Conservation (phyloP, 2,888 invertebrate genomes). For the Automeris io region DNA sequence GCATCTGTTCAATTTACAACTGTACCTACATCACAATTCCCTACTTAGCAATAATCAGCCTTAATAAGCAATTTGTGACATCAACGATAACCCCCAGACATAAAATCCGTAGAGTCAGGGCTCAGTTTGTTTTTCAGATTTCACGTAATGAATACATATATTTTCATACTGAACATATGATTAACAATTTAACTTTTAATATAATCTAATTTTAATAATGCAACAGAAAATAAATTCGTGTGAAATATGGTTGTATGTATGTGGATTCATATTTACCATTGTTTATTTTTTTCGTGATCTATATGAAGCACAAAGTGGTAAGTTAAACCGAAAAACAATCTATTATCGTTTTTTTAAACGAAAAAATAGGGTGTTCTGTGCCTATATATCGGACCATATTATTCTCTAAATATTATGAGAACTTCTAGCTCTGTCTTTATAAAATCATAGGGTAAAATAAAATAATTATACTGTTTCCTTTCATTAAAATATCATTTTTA, state of each 20-base stretch:
- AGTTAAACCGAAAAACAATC: too few relatives aligned
- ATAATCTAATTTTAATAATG: conserved; percentile 2
- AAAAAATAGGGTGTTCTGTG: too few relatives aligned
- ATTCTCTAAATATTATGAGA: too few relatives aligned
- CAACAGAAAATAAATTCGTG: conserved; percentile 6
- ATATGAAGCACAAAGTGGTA: conserved; percentile 17
- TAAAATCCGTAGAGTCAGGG: not conserved
- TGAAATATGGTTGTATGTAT: conserved; percentile 16
- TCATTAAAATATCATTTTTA: too few relatives aligned
- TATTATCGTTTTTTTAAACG: too few relatives aligned
- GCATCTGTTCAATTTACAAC: too few relatives aligned
- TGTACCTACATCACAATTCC: not conserved
- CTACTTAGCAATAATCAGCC: not conserved
- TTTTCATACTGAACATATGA: not conserved
- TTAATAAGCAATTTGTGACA: not conserved
- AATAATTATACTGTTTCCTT: too few relatives aligned
- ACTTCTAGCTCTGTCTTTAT: too few relatives aligned
- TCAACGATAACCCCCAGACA: not conserved
- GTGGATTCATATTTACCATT: conserved; percentile 16
- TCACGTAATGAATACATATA: not conserved
- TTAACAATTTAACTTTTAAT: not conserved
- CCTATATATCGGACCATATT: too few relatives aligned
- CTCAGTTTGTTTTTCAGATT: not conserved
- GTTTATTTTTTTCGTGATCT: conserved; percentile 17
- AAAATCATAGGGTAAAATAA: too few relatives aligned